These are phyloP conservation scores for Porphyrio hochstetteri DNA, from an alignment of 2,113 vertebrate genomes.

Conservation along the genomic window DNA sequence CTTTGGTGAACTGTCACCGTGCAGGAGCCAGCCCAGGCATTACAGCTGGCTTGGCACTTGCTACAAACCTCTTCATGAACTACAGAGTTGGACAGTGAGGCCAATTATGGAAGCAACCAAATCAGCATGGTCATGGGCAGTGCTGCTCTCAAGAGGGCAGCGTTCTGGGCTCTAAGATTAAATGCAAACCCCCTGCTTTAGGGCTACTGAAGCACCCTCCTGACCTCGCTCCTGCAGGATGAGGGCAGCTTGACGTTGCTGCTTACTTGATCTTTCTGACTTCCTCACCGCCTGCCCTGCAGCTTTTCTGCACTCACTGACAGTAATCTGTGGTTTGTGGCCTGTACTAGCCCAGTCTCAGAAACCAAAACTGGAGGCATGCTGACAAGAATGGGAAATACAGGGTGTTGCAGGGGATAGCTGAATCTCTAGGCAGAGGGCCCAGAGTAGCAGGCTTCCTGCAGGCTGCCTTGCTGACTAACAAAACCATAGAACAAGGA, in stretches of 20 bases:
- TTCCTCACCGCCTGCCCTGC: not conserved
- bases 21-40: not conserved
- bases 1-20: not conserved
- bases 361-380: not conserved
- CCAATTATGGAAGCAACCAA: not conserved
- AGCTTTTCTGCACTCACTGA: not conserved
- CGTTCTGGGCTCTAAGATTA: not conserved
- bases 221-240: not conserved
- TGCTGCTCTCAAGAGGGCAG: not conserved
- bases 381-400: not conserved
- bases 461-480: not conserved
- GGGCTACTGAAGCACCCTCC: not conserved
- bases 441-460: not conserved
- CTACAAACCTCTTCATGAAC: not conserved
- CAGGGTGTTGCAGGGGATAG: not conserved
- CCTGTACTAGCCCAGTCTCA: not conserved
- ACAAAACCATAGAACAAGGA: constrained; percentile 2
- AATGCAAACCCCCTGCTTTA: not conserved
- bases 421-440: not conserved
- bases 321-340: not conserved
- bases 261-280: not conserved
- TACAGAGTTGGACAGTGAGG: rapidly evolving
- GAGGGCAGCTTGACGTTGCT: not conserved
- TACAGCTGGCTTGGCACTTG: not conserved
- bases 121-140: not conserved